Base-by-base conservation (phyloP, 2,888 invertebrate species). In the Acholoe squamosa region DNA sequence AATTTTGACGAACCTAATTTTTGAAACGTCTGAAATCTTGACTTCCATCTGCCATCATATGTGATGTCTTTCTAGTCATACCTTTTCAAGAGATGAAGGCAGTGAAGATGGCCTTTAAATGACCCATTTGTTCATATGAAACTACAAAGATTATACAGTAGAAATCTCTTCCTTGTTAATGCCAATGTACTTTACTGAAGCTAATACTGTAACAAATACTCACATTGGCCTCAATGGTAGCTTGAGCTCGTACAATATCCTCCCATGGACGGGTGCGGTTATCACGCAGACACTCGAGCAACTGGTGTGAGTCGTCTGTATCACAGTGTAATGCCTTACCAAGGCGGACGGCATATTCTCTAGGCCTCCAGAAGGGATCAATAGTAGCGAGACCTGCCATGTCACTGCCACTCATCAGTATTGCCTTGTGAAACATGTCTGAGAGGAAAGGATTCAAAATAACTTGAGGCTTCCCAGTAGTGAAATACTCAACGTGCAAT, bases 211-310 rank as follows among this genome's bases (percentile, higher is more conserved):
- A 61, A 5, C 43, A 43, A 31, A 19, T 5, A 71, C 93, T 91
- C 91, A 95, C 95, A 93, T 93, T 92, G 54, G 95, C 93, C 22
- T 93, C 92, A n/a, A 95, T 93, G 88, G 93, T 92, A 10, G 93
- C 93, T 7, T 95, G 95, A 16, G 95, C 95, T 90, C 95, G 94
- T 14, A 95, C 94, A 54, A 96, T 95, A 89, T 95, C 95, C 61
- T 94, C 93, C 89, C 93, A 93, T 14, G 91, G 54, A n/a, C 90
- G 34, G 25, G 90, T 91, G 22, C 22, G 28, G 84, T 91, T 91
- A 90, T 95, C 92, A 52, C 95, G 93, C 80, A 96, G 92, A 93
- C 96, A 96, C 43, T 95, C 93, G 22, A 96, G 91, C 90, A 96
- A 92, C 77, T 94, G 92, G 89, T 94, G 93, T 31, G 92, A 90